phyloP scores from a whole-genome alignment of 2,888 invertebrate genomes.

The Noctua comes region DNA sequence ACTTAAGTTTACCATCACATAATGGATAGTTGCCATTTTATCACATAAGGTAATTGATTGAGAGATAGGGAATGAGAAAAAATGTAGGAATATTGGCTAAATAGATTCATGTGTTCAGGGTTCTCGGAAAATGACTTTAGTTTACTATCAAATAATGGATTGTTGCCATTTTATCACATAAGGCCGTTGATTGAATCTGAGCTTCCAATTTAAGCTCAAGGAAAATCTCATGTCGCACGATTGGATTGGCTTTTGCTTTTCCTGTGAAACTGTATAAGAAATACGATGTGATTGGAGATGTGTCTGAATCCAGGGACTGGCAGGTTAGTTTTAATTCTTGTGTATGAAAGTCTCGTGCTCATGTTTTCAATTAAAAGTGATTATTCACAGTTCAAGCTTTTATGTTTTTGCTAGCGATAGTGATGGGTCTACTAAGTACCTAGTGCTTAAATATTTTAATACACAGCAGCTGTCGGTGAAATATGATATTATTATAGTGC shows the following conservation, averaged over 20 bases:
- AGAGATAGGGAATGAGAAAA: too few relatives aligned
- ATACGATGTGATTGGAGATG: not conserved
- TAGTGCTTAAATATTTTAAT: not conserved
- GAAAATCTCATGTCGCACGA: not conserved
- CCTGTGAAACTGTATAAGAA: not conserved
- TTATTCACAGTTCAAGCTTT: not conserved
- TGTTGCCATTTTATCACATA: not conserved
- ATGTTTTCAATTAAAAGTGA: not conserved
- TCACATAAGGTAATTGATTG: too few relatives aligned
- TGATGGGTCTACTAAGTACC: not conserved
- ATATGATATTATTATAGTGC: not conserved
- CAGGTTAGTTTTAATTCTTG: not conserved
- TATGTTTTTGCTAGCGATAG: not conserved
- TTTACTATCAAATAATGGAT: not conserved
- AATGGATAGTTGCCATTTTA: too few relatives aligned
- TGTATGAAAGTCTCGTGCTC: not conserved
- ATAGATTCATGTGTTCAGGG: too few relatives aligned
- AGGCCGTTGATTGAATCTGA: not conserved
- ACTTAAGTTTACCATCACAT: too few relatives aligned
- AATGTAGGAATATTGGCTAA: too few relatives aligned
- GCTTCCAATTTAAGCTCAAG: not conserved
- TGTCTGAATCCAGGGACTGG: not conserved
- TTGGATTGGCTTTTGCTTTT: constrained; percentile 5
- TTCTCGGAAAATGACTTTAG: too few relatives aligned
- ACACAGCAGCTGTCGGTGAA: not conserved